Conservation (phyloP, 2,113 vertebrate genomes). For the Apeltes quadracus region DNA sequence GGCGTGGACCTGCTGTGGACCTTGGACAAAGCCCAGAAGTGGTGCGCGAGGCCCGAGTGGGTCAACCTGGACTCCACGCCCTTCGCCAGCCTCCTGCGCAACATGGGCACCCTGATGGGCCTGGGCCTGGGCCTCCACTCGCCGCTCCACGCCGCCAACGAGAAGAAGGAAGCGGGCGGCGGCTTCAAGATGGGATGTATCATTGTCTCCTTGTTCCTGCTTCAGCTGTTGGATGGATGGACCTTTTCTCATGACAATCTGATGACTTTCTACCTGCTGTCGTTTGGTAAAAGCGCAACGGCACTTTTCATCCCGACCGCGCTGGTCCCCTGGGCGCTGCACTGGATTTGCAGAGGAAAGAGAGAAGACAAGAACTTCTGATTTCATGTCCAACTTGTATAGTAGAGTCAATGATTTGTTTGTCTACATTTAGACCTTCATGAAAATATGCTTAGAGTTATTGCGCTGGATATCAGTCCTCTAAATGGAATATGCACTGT, state of each 20-base stretch:
- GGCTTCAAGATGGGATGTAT: slow-evolving; percentile 81
- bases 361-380: slow-evolving; percentile 59
- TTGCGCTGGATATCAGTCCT: slow-evolving; percentile 6
- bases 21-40: slow-evolving; percentile 87
- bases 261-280: slow-evolving; percentile 86
- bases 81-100: slow-evolving; percentile 94
- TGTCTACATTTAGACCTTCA: neutral
- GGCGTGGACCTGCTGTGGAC: slow-evolving; percentile 96
- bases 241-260: slow-evolving; percentile 84
- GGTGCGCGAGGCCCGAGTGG: slow-evolving; percentile 90
- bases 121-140: slow-evolving; percentile 93
- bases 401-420: neutral
- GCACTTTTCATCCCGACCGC: slow-evolving; percentile 84
- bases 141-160: slow-evolving; percentile 84
- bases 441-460: neutral
- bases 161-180: slow-evolving; percentile 69
- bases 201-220: slow-evolving; percentile 77
- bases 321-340: slow-evolving; percentile 65
- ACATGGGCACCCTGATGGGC: slow-evolving; percentile 93
- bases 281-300: slow-evolving; percentile 87
- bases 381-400: neutral
- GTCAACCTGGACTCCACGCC: slow-evolving; percentile 92
- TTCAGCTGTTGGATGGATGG: slow-evolving; percentile 87
- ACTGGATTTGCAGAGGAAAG: slow-evolving; percentile 35
- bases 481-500: slow-evolving; percentile 2